These are phyloP conservation scores for Slavum lentiscoides DNA, from an alignment of 2,888 invertebrate species.

Conservation along the genomic window DNA sequence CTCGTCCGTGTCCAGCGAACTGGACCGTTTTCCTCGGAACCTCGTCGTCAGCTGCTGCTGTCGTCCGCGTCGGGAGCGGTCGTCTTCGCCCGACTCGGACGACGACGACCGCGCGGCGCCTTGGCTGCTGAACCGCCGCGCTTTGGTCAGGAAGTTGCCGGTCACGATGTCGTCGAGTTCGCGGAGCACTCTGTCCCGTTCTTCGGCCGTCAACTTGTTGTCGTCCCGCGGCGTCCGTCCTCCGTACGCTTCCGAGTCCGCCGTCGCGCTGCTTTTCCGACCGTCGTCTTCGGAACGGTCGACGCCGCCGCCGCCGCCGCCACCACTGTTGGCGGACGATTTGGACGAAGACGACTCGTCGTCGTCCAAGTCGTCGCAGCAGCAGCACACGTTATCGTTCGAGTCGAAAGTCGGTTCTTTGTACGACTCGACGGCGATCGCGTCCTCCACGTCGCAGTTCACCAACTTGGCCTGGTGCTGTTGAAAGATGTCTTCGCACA, in stretches of 20 bases:
- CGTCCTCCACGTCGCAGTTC: constrained; percentile 57
- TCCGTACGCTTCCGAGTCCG: not conserved
- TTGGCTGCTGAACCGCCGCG: constrained; percentile 62
- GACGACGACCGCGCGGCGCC: not conserved
- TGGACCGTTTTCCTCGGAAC: constrained; percentile 32
- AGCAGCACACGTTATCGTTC: constrained; percentile 15
- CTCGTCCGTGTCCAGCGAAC: constrained; percentile 62
- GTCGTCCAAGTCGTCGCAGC: not conserved
- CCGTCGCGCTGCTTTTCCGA: not conserved
- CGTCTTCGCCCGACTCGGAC: not conserved
- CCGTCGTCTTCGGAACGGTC: not conserved
- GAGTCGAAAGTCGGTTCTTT: constrained; percentile 5
- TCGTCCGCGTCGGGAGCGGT: no score
- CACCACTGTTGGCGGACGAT: not conserved
- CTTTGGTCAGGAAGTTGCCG: constrained; percentile 56
- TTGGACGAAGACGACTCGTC: not conserved
- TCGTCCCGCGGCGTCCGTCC: constrained; percentile 10
- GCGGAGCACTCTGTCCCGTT: constrained; percentile 56
- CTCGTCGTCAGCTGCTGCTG: constrained; percentile 6
- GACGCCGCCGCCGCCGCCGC: no score
- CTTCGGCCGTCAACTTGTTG: constrained; percentile 56
- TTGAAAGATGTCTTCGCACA: constrained; percentile 57
- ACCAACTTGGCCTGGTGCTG: constrained; percentile 57
- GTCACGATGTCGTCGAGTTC: constrained; percentile 58
- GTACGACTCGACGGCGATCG: constrained; percentile 51